Evolutionary conservation across 2,113 vertebrate species (phyloP), one percentile per base, ranked within the genome.

Genomic region (Pelodiscus sinensis): DNA sequence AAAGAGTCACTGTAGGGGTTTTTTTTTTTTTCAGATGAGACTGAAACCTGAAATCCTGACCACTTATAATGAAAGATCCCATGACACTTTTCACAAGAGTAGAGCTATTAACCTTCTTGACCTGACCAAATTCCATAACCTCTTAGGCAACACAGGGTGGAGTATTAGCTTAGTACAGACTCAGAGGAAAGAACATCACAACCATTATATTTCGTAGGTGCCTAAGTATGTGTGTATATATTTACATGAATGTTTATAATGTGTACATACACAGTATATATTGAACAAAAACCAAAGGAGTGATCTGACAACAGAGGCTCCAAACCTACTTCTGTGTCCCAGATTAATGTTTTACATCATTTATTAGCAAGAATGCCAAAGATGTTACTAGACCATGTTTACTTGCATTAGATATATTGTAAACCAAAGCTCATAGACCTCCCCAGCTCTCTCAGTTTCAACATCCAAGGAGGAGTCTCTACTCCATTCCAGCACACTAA

Each of bases 101-200:
- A 90, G 77, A 68, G 88, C 96, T 94, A 94, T 97, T 96, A 95
- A 96, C 88, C 94, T 93, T 60, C 83, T 65, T 95, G 94, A 95
- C 90, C 93, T 4, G 22, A 86, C 83, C 79, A 58, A 94, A 94
- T 81, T 92, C 90, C 21, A 44, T 79, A 68, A 35, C 62, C 90
- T 83, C 82, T 92, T 95, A 93, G 90, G 86, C 68, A 89, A 35
- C 54, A 31, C 11, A 51, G 14, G 62, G 89, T 58, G 44, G 91
- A 93, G 68, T 79, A 81, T 81, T 86, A 12, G n/a, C 85, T 86
- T 55, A 90, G 86, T 79, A 82, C 79, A 77, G 54, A 85, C 84
- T 94, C 62, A 87, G 92, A 90, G 92, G 81, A 75, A 94, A 88
- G 51, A 93, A 62, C 91, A 90, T 38, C 55, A 71, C 92, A 89